Conservation (phyloP, 2,797 vertebrate species). For the Pantherophis vulpinus region DNA sequence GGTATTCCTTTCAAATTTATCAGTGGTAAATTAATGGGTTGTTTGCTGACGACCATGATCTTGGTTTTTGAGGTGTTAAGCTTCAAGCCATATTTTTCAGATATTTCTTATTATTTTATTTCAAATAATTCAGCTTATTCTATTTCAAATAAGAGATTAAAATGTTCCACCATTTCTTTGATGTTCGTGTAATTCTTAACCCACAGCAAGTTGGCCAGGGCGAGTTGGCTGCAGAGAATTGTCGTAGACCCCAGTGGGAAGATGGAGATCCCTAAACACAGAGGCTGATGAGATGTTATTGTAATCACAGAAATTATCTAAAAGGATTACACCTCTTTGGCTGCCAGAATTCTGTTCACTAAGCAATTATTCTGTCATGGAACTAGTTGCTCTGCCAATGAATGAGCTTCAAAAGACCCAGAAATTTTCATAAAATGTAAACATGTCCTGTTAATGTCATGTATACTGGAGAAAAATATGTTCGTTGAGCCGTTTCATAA, state of each 20-base stretch:
- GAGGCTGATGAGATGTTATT: neutral
- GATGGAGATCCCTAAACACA: neutral
- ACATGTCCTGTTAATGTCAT: neutral
- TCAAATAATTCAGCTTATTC: too few species aligned
- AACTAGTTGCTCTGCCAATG: neutral
- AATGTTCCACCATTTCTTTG: too few species aligned
- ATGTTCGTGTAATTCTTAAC: too few species aligned
- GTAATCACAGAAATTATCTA: neutral
- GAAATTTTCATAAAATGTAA: neutral
- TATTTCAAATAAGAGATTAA: too few species aligned
- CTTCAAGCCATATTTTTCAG: too few species aligned
- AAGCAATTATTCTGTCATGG: neutral
- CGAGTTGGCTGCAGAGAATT: too few species aligned
- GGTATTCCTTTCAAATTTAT: too few species aligned
- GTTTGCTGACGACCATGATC: too few species aligned
- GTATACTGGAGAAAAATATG: neutral
- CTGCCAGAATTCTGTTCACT: neutral
- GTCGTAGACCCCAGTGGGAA: neutral
- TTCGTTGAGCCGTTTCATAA: neutral
- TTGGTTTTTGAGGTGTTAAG: too few species aligned
- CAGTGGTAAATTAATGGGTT: too few species aligned
- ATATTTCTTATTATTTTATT: too few species aligned
- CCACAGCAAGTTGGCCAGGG: too few species aligned
- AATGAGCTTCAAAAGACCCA: neutral
- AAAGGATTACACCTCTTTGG: neutral